These are phyloP conservation scores for Oenanthe melanoleuca DNA, from an alignment of 2,113 vertebrate species.

Conservation along the genomic window DNA sequence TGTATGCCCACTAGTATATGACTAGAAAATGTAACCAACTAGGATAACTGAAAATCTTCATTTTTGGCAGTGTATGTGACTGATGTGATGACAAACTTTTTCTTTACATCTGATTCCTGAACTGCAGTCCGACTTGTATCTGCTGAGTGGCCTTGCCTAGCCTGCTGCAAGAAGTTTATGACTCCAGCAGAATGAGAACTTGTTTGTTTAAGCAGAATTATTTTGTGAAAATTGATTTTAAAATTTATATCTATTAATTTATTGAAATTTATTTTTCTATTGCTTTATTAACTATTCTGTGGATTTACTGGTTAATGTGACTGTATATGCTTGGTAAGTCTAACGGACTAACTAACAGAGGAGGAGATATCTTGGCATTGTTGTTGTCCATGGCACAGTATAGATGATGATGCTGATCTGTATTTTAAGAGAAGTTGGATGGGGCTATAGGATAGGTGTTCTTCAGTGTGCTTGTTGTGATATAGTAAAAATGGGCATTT, in stretches of 20 bases:
- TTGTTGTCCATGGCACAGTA: rapidly evolving
- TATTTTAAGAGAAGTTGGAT: not conserved
- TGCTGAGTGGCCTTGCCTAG: not conserved
- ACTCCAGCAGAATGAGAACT: not conserved
- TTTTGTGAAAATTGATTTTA: not conserved
- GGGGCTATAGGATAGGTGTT: not conserved
- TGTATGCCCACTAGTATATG: not conserved
- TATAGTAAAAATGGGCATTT: not conserved
- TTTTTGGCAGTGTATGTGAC: not conserved
- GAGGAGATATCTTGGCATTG: not conserved
- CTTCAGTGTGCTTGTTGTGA: not conserved
- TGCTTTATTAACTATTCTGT: not conserved
- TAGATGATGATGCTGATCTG: not conserved
- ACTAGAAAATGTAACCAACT: not conserved
- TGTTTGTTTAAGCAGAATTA: not conserved
- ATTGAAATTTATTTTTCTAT: not conserved
- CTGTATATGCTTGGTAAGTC: not conserved
- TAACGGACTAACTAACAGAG: not conserved
- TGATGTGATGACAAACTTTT: not conserved
- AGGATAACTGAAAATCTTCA: not conserved
- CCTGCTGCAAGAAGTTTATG: not conserved
- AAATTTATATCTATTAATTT: not conserved
- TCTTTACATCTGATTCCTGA: not conserved
- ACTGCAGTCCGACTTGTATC: not conserved
- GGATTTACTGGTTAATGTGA: not conserved